Conservation (phyloP, 2,113 vertebrate genomes). For the Corynorhinus townsendii region DNA sequence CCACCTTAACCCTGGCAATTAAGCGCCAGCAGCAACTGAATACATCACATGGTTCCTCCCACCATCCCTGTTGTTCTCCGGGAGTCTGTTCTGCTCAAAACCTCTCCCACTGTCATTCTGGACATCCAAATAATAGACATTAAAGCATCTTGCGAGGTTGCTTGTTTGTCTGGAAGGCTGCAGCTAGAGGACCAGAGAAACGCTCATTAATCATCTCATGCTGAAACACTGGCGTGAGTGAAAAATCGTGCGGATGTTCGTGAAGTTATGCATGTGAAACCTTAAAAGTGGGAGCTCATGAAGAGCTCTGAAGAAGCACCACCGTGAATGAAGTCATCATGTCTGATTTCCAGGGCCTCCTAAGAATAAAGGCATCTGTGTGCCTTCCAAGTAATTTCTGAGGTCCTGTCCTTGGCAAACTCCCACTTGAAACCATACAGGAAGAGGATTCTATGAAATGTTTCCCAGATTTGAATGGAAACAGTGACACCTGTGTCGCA, state of each 20-base stretch:
- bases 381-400: neutral
- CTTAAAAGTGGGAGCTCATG: neutral
- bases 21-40: neutral
- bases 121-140: neutral
- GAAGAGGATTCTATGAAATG: neutral
- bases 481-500: neutral
- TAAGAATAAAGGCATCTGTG: neutral
- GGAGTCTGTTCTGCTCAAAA: neutral
- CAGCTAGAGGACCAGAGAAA: neutral
- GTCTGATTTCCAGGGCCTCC: neutral
- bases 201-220: neutral
- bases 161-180: neutral
- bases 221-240: neutral
- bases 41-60: neutral
- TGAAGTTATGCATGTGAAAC: neutral
- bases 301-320: neutral
- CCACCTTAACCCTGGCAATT: neutral
- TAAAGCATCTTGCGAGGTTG: neutral
- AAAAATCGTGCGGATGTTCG: neutral
- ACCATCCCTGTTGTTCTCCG: neutral
- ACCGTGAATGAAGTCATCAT: neutral
- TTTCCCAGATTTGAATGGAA: neutral
- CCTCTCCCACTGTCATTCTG: neutral
- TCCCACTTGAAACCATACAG: neutral
- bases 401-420: neutral